Percentiles rank a stretch among this genome's conserved stretches.
These are phyloP conservation scores for Passer montanus DNA, from an alignment of 2,113 vertebrate genomes.

Conservation along the genomic window DNA sequence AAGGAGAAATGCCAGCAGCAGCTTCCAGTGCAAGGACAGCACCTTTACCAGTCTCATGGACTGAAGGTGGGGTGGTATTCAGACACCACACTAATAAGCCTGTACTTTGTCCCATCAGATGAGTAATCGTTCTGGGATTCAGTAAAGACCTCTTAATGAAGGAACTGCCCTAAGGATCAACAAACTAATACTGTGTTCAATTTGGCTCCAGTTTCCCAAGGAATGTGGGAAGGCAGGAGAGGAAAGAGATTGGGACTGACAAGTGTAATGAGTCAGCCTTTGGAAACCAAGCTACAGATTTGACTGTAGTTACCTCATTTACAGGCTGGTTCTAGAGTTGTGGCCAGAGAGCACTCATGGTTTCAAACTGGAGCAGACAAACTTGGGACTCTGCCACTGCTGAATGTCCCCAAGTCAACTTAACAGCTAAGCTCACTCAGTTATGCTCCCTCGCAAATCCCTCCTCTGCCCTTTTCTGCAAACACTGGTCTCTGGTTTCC, in stretches of 20 bases:
- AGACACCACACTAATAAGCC: background rate
- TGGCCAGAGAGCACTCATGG: background rate
- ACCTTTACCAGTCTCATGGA: background rate
- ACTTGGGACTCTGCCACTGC: background rate
- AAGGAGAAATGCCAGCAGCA: background rate
- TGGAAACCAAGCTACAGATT: constrained; percentile 23
- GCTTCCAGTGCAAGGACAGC: background rate
- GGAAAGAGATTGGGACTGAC: background rate
- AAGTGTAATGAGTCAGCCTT: constrained; percentile 50
- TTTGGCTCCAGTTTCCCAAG: constrained; percentile 1
- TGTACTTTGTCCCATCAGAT: background rate
- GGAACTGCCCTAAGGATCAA: background rate
- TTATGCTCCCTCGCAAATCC: background rate
- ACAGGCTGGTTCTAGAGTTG: constrained; percentile 27
- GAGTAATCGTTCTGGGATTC: background rate
- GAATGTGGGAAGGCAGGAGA: background rate
- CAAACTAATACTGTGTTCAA: background rate
- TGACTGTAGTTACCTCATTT: constrained; percentile 27
- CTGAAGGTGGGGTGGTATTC: background rate
- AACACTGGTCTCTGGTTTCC: background rate
- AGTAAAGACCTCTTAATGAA: background rate
- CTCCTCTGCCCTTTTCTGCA: background rate
- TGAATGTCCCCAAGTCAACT: constrained; percentile 4
- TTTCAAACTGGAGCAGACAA: constrained; percentile 25
- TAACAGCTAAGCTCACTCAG: background rate